These are phyloP conservation scores for Lacanobia oleracea DNA, from an alignment of 2,888 invertebrate species.

Conservation along the genomic window DNA sequence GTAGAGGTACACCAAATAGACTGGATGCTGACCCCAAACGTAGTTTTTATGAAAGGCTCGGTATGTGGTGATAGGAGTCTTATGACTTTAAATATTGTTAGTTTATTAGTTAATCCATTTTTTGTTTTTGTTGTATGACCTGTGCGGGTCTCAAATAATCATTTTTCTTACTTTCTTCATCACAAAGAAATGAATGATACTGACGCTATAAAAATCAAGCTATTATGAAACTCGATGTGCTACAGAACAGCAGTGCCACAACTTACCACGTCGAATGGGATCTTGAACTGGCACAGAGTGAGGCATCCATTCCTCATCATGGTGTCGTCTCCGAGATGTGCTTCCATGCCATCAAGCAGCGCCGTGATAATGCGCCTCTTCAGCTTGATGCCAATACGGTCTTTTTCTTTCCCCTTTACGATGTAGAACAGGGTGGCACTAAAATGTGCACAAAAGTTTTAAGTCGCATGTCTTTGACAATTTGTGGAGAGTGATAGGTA, in stretches of 20 bases:
- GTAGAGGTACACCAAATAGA: neutral
- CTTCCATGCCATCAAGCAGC: constrained; percentile 96
- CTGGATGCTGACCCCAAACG: neutral
- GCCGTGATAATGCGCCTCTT: constrained; percentile 95
- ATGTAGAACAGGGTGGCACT: constrained; percentile 99
- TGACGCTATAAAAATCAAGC: neutral
- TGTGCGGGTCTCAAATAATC: too few species aligned
- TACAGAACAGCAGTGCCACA: neutral
- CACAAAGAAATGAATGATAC: neutral
- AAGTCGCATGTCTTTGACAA: neutral
- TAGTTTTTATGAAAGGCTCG: neutral
- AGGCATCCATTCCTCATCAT: constrained; percentile 99
- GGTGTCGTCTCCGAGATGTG: constrained; percentile 95
- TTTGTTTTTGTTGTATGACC: too few species aligned
- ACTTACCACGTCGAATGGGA: constrained; percentile 98
- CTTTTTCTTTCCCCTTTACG: constrained; percentile 96
- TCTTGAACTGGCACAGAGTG: constrained; percentile 98
- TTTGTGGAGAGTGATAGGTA: neutral
- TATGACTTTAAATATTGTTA: too few species aligned
- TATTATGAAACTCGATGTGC: neutral
- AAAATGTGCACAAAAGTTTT: constrained; percentile 55
- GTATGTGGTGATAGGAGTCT: too few species aligned
- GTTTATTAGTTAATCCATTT: too few species aligned
- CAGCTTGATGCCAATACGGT: constrained; percentile 93
- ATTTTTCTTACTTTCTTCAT: too few species aligned